These are phyloP conservation scores for Coreius guichenoti DNA, from an alignment of 2,797 vertebrate genomes.

Conservation along the genomic window DNA sequence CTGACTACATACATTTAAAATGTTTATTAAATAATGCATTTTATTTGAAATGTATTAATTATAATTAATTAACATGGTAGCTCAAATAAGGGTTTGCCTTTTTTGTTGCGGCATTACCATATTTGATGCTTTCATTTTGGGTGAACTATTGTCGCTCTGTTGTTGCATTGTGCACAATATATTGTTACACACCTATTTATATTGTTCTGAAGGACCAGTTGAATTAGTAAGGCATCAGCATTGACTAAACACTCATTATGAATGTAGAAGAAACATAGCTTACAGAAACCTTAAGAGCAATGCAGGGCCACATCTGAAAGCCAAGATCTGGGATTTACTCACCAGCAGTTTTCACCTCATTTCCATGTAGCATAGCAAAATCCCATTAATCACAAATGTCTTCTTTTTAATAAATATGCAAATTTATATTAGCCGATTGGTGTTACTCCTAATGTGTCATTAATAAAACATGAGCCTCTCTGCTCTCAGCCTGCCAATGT, in stretches of 20 bases:
- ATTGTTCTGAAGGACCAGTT: background rate
- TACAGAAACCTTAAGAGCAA: slow-evolving; percentile 21
- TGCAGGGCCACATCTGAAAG: slow-evolving; percentile 37
- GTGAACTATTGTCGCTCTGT: background rate
- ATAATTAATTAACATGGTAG: too few species aligned
- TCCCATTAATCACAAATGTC: slow-evolving; percentile 84
- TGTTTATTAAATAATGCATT: too few species aligned
- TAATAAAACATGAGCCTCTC: slow-evolving; percentile 81
- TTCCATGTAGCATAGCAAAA: slow-evolving; percentile 74
- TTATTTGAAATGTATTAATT: too few species aligned
- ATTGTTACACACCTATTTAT: background rate
- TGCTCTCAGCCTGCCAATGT: slow-evolving; percentile 64
- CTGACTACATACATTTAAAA: background rate
- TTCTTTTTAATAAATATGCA: slow-evolving; percentile 85
- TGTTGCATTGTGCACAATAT: background rate
- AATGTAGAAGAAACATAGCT: background rate
- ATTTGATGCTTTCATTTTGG: background rate
- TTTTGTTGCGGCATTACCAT: background rate
- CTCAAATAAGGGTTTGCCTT: background rate
- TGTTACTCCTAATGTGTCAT: slow-evolving; percentile 79
- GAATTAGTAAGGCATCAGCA: background rate
- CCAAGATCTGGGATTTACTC: slow-evolving; percentile 62
- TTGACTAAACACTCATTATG: slow-evolving; percentile 9
- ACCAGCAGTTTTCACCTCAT: slow-evolving; percentile 63
- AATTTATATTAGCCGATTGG: slow-evolving; percentile 80